These are phyloP conservation scores for Tupaia chinensis DNA, from an alignment of 2,113 vertebrate species.

Conservation along the genomic window DNA sequence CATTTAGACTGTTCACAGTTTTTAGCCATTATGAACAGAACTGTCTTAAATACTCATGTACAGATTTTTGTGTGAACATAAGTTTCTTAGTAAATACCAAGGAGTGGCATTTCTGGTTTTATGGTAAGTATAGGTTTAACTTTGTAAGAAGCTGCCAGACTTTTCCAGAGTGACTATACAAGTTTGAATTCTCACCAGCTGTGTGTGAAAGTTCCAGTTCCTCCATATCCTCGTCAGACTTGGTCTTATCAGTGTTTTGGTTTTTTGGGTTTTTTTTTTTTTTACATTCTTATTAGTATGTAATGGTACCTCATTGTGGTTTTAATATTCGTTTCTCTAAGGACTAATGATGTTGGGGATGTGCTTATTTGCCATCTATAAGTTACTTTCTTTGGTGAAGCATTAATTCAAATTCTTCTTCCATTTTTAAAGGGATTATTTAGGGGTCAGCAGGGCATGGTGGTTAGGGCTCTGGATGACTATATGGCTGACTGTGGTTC, in stretches of 20 bases:
- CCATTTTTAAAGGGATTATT: neutral
- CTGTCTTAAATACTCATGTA: neutral
- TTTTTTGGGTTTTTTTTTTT: neutral
- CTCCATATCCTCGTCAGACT: neutral
- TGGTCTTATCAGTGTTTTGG: neutral
- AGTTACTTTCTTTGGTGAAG: neutral
- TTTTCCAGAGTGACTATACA: neutral
- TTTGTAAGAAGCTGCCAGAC: neutral
- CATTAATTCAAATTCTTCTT: neutral
- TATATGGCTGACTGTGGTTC: too few relatives aligned
- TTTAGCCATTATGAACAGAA: neutral
- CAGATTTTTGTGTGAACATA: neutral
- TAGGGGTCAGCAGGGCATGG: too few relatives aligned
- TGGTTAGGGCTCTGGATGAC: too few relatives aligned
- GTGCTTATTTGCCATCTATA: neutral
- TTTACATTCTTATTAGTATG: neutral
- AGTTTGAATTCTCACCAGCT: neutral
- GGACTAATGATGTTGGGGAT: neutral
- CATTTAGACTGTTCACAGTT: neutral
- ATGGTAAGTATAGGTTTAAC: neutral
- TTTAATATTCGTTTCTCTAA: neutral
- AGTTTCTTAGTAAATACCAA: neutral
- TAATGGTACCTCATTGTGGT: neutral
- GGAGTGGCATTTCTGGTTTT: neutral
- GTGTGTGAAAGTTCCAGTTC: fast-evolving